These are phyloP conservation scores for Montifringilla adamsi DNA, from an alignment of 2,113 vertebrate species.

Conservation along the genomic window DNA sequence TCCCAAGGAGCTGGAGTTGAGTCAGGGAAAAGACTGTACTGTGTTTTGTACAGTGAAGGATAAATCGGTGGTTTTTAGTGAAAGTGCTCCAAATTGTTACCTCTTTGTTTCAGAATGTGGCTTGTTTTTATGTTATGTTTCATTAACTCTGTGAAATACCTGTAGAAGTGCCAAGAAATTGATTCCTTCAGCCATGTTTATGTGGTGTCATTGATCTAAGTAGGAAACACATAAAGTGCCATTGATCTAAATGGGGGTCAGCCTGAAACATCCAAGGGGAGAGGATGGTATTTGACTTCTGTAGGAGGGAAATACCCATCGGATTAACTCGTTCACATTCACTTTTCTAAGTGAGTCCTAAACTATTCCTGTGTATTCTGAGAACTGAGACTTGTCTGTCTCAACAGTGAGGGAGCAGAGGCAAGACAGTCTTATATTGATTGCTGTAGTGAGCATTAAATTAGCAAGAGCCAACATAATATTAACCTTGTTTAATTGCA, in stretches of 20 bases:
- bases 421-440: background rate
- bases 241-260: background rate
- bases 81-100: background rate
- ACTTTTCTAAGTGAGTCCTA: background rate
- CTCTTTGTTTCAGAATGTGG: background rate
- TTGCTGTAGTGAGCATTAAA: constrained; percentile 49
- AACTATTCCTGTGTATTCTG: background rate
- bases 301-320: background rate
- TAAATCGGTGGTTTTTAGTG: background rate
- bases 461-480: constrained; percentile 10
- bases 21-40: background rate
- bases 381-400: background rate
- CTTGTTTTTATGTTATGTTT: constrained; percentile 6
- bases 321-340: background rate
- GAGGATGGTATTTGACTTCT: background rate
- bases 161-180: background rate
- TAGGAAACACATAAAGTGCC: background rate
- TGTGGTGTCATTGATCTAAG: background rate
- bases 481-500: constrained; percentile 66
- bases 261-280: background rate
- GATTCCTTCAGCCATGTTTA: background rate
- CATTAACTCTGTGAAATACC: background rate
- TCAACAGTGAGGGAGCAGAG: background rate
- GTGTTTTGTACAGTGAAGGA: background rate
- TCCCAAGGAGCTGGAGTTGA: background rate